Evolutionary conservation across 2,113 vertebrate species (phyloP).

Genomic region (Glareola pratincola): DNA sequence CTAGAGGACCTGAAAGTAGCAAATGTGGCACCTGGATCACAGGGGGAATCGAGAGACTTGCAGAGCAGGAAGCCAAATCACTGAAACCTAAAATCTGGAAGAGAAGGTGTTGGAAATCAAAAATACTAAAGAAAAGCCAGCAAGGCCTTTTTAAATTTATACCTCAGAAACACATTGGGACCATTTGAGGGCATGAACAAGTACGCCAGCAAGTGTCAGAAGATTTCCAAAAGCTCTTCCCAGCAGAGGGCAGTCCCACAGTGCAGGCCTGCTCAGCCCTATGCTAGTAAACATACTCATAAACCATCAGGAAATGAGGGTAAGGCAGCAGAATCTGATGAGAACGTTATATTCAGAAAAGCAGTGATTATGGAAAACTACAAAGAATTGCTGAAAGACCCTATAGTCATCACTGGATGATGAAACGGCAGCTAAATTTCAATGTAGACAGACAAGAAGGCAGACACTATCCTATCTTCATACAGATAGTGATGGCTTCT

Average conservation of each 20-base stretch:
- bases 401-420: neutral
- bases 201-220: neutral
- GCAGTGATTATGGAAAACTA: neutral
- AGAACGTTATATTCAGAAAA: neutral
- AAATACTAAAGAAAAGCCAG: neutral
- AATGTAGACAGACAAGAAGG: neutral
- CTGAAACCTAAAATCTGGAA: neutral
- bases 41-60: neutral
- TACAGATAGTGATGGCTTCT: neutral
- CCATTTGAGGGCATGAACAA: neutral
- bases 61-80: neutral
- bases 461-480: neutral
- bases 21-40: neutral
- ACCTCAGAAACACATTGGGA: neutral
- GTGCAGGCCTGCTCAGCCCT: neutral
- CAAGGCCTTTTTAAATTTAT: neutral
- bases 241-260: neutral
- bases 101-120: neutral
- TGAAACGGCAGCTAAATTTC: neutral
- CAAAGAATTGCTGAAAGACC: neutral
- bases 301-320: neutral
- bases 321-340: neutral
- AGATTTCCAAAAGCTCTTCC: neutral
- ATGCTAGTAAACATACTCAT: neutral
- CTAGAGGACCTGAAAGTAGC: neutral